Evolutionary conservation across 2,888 invertebrate species (phyloP), one percentile per base, ranked within the genome.

Genomic region (Agriopis leucophaearia): DNA sequence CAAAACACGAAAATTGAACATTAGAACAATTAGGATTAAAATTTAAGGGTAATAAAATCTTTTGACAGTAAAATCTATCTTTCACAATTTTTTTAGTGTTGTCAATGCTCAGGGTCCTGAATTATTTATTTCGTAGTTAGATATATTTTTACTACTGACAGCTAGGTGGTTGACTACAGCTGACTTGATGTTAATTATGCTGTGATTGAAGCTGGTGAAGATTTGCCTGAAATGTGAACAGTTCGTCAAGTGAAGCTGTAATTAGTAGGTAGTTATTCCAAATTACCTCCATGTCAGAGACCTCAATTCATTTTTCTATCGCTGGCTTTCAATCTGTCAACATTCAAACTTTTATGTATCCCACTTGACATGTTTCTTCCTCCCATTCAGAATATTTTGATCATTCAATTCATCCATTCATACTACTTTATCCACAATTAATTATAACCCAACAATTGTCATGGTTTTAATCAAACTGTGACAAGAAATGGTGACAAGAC

Each of bases 361-460:
- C 55, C 55, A 38, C 56, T 35, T 60, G 56, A 66, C 61, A 44
- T 12, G 27, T 36, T 60, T 56, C 50, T 55, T 61, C 66, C 65
- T 60, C 48, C 60, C 48, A 63, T 67, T 63, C 63, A 67, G 47
- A 51, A 40, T 18, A 45, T 60, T 36, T 64, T 64, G 64, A 69
- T 64, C 51, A 57, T 69, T 66, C 69, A 59, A 70, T 70, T 65
- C 68, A 60, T 15, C 36, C 62, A 58, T 55, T 50, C 60, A 61
- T 42, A 42, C 16, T 44, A 27, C 27, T 59, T 66, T 66, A 70
- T 70, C 69, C 63, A 63, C 56, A 45, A 70, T 70, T 63, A 70
- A 70, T 70, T 63, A 70, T 45, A 59, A 59, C 52, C 57, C 62
- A 64, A 61, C 65, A 69, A 69, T 69, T 40, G 62, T 58, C 67